Base-by-base conservation (phyloP, 2,113 vertebrate genomes). In the Microcebus murinus region DNA sequence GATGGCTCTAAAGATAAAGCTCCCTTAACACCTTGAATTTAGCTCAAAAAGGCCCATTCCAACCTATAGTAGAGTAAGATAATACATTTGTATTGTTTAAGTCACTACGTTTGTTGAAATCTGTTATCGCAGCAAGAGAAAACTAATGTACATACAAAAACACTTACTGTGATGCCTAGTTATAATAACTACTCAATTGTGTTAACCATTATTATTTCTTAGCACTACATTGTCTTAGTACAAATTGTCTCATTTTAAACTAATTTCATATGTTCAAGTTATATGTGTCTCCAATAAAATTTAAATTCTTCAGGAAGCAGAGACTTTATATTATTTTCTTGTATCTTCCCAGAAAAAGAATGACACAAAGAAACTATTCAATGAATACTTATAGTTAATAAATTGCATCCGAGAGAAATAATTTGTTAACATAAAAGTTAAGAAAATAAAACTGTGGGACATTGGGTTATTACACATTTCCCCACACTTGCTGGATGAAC, bases 61-160 rank as follows among this genome's bases (percentile, higher is more conserved):
- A 70, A 68, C 29, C 7, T 71, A 52, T 9, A 55, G 48, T 39
- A 88, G 15, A 65, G 13, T 57, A 90, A 88, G 63, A 71, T 36
- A 77, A 95, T 91, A 65, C 0, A 73, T 73, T 85, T 94, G 10
- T 80, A 36, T 80, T 59, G 63, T 61, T 85, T 81, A 86, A 93
- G 39, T 5, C 52, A 76, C 34, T 23, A 57, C n/a, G 3, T 76
- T 70, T 76, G 68, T 88, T 23, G 42, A 68, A 85, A 55, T 71
- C n/a, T 90, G 36, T 65, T 91, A 87, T 3, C 79, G 36, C 36
- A 80, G 39, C 42, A 95, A 96, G 17, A 87, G 70, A 87, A 87
- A 92, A 57, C 36, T 45, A 87, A 84, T 7, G 39, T 7, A 67
- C 6, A 6, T 21, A 10, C 52, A 68, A 84, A 80, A 89, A 42